Evolutionary conservation across 2,888 invertebrate species (phyloP), one percentile per base, ranked within the genome.

Genomic region (Sesia apiformis): DNA sequence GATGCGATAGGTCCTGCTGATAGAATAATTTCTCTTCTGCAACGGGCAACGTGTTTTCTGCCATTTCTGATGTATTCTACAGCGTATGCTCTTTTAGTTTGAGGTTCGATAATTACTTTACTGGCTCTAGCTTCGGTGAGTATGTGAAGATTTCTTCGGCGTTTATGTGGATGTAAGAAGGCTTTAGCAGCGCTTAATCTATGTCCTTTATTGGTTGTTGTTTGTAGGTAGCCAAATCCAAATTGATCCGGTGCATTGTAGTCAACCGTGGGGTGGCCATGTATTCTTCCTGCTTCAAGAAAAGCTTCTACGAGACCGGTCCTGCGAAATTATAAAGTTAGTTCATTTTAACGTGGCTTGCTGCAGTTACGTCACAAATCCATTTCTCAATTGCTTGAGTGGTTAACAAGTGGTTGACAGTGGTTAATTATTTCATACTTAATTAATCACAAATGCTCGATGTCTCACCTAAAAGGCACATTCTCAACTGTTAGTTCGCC

Each of bases 1-100:
- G 96, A 95, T 66, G 95, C 96, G 59, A 98, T 93, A 1, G 97
- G 92, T 0, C 98, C 98, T 0, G 96, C 96, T 5, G 95, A 93
- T 38, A 98, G 70, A 58, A 98, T 94, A 0, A 98, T 92, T 84
- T 97, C 97, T 68, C 94, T 94, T 49, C 90, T 91, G 4, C 94
- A 94, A n/a, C 84, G 84, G 0, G 92, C 93, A 7, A 77, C 84
- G 52, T 81, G 77, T 51, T 76, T 80, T 5, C 79, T 72, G 6
- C 90, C 89, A 54, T 92, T 89, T 60, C 92, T 91, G 0, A 91
- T 74, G 57, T 93, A 93, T 62, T 94, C 90, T 0, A 96, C 93
- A 0, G 94, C 95, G 59, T 91, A 91, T 0, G 95, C 94, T 57
- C 85, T 80, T 66, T 93, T 93, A 0, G 91, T 91, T 8, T 79